Evolutionary conservation across 30 jellyfish, hydroid and myxozoan species (phyloP), one percentile per base, ranked within the genome.

Genomic region (Rhopilema esculentum): DNA sequence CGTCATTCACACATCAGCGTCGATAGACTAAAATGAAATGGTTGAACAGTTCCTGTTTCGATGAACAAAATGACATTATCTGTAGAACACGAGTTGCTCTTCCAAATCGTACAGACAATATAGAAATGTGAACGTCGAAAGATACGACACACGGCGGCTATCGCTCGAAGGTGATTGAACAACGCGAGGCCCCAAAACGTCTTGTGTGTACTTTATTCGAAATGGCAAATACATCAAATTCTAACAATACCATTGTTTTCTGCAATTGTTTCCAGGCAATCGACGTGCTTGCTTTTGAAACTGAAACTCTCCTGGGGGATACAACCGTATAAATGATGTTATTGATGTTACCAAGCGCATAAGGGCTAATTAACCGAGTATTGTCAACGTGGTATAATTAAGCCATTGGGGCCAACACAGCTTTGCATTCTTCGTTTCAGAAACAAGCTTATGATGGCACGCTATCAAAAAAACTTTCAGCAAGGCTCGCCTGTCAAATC

Each of bases 331-430:
- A 23, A 61, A 77, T 71, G 63, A 27, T 77, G 86, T 57, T 70
- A 32, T 28, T 30, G 81, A 16, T 52, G 93, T 66, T 51, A 52
- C 73, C 33, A 57, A 57, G 85, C 88, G 74, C 78, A 22, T 31
- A 84, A 71, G 93, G 61, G 93, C 93, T 84, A 84, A 84, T 84
- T 84, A 84, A 77, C 27, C 25, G 73, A 1, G 57, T 72, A 20
- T 53, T 62, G 82, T 71, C n/a, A n/a, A 18, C 50, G 73, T 71
- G 77, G 16, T 61, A 52, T 70, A 66, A 66, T 80, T 66, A 80
- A 29, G 49, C 72, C 72, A 27, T 28, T 31, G 63, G 90, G 68
- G 62, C 49, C 4, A 63, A n/a, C 64, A 49, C 33, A 6, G 49
- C 70, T 61, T 16, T 33, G 67, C 26, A 48, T 33, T 30, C 50